A percentile compares a stretch with the other conserved stretches of the same genome.
Evolutionary conservation across 2,888 invertebrate species (phyloP).

Genomic region (Aricia artaxerxes): DNA sequence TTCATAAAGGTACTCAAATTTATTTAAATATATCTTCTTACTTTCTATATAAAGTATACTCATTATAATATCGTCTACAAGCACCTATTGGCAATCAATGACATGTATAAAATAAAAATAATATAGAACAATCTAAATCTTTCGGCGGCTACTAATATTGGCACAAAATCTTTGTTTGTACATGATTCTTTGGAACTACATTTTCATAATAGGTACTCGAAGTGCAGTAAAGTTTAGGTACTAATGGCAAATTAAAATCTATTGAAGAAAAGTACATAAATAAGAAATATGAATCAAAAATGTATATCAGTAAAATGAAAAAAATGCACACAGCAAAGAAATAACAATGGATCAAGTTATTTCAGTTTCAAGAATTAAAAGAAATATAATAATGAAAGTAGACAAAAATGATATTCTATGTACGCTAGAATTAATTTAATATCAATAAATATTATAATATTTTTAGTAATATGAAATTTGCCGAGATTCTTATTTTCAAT

Average conservation of each 20-base stretch:
- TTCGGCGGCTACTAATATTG: slow-evolving; percentile 40
- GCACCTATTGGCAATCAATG: slow-evolving; percentile 10
- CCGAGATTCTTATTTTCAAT: not conserved
- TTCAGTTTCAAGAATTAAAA: not conserved
- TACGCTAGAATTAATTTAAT: not conserved
- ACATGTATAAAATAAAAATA: slow-evolving; percentile 34
- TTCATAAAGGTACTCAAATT: slow-evolving; percentile 14
- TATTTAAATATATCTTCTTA: slow-evolving; percentile 10
- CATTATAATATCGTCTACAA: slow-evolving; percentile 33
- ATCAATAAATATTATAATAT: not conserved
- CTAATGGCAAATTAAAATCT: not conserved
- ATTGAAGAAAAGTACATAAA: not conserved
- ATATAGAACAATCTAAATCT: slow-evolving; percentile 32
- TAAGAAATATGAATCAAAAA: not conserved
- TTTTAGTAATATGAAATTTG: not conserved
- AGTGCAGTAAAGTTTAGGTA: not conserved
- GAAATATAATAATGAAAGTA: not conserved
- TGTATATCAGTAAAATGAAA: not conserved
- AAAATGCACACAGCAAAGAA: not conserved
- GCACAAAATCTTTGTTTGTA: slow-evolving; percentile 44
- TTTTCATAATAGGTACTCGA: slow-evolving; percentile 5
- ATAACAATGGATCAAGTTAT: not conserved
- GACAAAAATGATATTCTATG: not conserved
- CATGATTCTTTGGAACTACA: slow-evolving; percentile 36
- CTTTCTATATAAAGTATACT: slow-evolving; percentile 23